Evolutionary conservation across 2,113 vertebrate species (phyloP).

Genomic region (Leucopsar rothschildi): DNA sequence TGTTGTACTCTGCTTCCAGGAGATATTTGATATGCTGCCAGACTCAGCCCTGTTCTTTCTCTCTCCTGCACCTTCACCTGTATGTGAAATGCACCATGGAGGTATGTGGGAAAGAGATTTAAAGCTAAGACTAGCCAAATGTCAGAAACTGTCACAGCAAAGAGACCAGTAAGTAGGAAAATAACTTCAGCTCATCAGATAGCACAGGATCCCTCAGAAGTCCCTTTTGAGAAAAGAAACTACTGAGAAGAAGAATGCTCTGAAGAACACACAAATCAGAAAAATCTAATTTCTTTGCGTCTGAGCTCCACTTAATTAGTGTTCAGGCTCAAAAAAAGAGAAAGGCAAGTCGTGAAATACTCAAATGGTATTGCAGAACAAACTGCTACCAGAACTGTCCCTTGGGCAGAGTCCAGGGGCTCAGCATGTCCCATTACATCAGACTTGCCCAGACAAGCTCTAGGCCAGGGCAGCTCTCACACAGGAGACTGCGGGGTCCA

Average conservation of each 20-base stretch:
- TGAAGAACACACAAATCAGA: neutral
- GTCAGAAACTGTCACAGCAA: neutral
- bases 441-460: neutral
- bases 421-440: neutral
- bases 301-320: neutral
- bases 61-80: neutral
- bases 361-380: neutral
- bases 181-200: neutral
- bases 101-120: neutral
- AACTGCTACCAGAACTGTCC: neutral
- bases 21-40: neutral
- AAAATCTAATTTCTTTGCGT: neutral
- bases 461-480: neutral
- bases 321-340: neutral
- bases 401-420: neutral
- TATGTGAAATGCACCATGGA: neutral
- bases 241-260: neutral
- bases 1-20: neutral
- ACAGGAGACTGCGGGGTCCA: accelerated
- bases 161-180: neutral
- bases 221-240: neutral
- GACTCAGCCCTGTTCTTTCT: neutral
- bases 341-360: neutral
- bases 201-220: neutral
- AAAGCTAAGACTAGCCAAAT: neutral